Conservation (phyloP, 2,888 invertebrate genomes). For the Megastigmus dorsalis region DNA sequence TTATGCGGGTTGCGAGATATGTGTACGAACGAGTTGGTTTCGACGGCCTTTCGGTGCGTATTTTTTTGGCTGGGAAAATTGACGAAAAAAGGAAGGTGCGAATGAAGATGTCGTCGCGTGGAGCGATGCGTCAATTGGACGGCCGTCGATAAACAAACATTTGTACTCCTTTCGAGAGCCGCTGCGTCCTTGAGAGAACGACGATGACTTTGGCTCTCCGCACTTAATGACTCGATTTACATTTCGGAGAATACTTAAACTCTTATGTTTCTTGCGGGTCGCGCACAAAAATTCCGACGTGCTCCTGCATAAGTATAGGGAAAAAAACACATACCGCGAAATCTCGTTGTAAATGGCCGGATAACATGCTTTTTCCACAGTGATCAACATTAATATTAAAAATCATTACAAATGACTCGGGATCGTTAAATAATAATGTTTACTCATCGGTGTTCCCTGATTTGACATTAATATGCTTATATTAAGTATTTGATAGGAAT, state of each 20-base stretch:
- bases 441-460: background rate
- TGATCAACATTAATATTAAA: background rate
- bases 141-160: conserved; percentile 39
- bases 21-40: background rate
- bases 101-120: background rate
- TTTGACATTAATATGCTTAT: background rate
- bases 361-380: background rate
- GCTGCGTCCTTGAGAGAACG: conserved; percentile 13
- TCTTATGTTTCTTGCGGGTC: too few relatives aligned
- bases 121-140: conserved; percentile 20
- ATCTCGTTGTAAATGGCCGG: background rate
- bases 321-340: background rate
- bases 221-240: conserved; percentile 19
- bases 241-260: conserved; percentile 17
- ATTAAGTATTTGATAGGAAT: too few relatives aligned
- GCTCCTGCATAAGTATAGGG: background rate
- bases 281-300: background rate
- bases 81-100: conserved; percentile 9
- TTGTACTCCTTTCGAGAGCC: background rate
- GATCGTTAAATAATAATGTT: background rate
- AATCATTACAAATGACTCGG: background rate
- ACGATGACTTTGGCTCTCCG: background rate
- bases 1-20: background rate
- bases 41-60: background rate
- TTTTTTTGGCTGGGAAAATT: background rate